phyloP scores from a whole-genome alignment of 2,113 vertebrate species.

The Coregonus clupeaformis region DNA sequence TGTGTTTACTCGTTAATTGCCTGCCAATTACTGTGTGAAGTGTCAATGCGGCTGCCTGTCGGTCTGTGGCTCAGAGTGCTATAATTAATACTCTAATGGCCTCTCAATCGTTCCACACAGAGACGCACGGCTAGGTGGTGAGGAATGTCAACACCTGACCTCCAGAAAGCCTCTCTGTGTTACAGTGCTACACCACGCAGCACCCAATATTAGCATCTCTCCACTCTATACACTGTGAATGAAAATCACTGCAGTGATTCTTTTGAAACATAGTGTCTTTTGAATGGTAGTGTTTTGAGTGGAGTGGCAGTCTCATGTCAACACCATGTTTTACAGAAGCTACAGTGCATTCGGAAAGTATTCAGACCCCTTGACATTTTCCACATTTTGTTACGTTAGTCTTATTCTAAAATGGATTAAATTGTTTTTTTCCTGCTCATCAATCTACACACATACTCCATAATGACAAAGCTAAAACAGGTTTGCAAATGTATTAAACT shows the following conservation, averaged over 20 bases:
- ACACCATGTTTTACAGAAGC: constrained; percentile 14
- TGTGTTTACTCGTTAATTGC: constrained; percentile 75
- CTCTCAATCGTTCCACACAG: constrained; percentile 43
- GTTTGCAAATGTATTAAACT: too few species aligned
- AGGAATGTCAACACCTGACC: constrained; percentile 57
- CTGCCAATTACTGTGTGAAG: constrained; percentile 74
- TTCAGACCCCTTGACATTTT: too few species aligned
- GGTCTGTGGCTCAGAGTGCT: constrained; percentile 62
- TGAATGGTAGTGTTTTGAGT: neutral
- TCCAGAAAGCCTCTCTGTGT: too few species aligned
- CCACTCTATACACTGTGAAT: too few species aligned
- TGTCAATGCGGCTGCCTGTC: constrained; percentile 63
- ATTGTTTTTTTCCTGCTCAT: too few species aligned
- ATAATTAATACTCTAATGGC: constrained; percentile 72
- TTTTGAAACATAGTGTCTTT: neutral
- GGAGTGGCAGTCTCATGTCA: constrained; percentile 23
- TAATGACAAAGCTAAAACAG: too few species aligned
- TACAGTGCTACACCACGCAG: too few species aligned
- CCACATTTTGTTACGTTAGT: too few species aligned
- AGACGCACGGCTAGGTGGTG: constrained; percentile 7
- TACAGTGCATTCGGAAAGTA: too few species aligned
- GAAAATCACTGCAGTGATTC: neutral
- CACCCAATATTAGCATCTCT: too few species aligned
- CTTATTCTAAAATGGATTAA: too few species aligned
- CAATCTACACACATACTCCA: too few species aligned